Conservation (phyloP, 2,888 invertebrate genomes). For the Pyrochroa serraticornis region DNA sequence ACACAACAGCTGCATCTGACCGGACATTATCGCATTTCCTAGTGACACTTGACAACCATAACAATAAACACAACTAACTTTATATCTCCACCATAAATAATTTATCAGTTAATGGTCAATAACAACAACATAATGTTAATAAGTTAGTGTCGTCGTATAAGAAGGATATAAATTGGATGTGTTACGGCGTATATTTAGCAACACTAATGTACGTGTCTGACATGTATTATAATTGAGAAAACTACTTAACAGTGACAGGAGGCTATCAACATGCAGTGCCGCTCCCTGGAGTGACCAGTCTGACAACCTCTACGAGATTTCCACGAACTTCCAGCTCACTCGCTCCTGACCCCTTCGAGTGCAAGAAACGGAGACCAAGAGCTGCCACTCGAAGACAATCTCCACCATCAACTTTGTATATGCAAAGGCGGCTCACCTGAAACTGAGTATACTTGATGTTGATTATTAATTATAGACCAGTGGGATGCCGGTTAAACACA, state of each 20-base stretch:
- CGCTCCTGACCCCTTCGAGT: not conserved
- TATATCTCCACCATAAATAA: conserved; percentile 54
- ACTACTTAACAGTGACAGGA: conserved; percentile 55
- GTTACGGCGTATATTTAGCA: conserved; percentile 55
- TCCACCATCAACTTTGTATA: conserved; percentile 23
- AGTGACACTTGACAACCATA: conserved; percentile 55
- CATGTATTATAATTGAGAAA: conserved; percentile 56
- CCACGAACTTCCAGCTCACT: conserved; percentile 10
- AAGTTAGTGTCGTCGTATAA: conserved; percentile 50
- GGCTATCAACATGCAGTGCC: conserved; percentile 53
- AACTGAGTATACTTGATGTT: conserved; percentile 46
- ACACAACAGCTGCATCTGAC: conserved; percentile 43
- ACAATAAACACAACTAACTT: conserved; percentile 55
- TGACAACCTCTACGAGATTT: conserved; percentile 26
- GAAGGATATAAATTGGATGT: conserved; percentile 52
- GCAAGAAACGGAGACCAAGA: conserved; percentile 3
- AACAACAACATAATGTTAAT: conserved; percentile 54
- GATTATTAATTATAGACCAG: conserved; percentile 49
- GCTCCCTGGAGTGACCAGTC: conserved; percentile 46
- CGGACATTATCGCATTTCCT: conserved; percentile 49
- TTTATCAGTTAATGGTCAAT: conserved; percentile 55
- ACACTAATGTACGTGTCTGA: conserved; percentile 55
- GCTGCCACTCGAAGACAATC: not conserved
- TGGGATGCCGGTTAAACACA: conserved; percentile 48
- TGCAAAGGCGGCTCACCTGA: conserved; percentile 40